Conservation (phyloP, 2,888 invertebrate genomes). For the Galerucella pusilla region DNA sequence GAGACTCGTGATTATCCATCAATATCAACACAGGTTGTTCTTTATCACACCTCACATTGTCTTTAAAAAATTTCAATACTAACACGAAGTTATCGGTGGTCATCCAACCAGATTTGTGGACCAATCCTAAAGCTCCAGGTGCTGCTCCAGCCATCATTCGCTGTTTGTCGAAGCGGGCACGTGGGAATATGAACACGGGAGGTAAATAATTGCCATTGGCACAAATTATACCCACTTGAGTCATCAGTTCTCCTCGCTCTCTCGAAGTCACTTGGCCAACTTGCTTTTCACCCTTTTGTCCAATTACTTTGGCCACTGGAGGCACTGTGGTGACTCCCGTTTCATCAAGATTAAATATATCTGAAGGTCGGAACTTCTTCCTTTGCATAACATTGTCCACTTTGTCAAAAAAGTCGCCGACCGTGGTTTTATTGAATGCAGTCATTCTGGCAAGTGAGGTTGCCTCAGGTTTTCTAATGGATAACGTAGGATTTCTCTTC, state of each 20-base stretch:
- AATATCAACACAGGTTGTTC: slow-evolving; percentile 10
- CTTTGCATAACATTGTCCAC: neutral
- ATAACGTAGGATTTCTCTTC: slow-evolving; percentile 18
- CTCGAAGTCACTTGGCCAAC: slow-evolving; percentile 29
- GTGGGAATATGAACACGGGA: slow-evolving; percentile 8
- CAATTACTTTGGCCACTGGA: slow-evolving; percentile 1
- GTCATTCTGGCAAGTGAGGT: slow-evolving; percentile 11
- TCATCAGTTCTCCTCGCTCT: slow-evolving; percentile 12
- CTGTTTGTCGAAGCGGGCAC: neutral
- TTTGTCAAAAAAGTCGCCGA: slow-evolving; percentile 9
- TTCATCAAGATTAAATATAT: neutral
- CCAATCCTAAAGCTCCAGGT: slow-evolving; percentile 36
- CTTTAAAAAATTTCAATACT: slow-evolving; percentile 48
- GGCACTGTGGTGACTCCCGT: neutral
- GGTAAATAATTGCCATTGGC: neutral
- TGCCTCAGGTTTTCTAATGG: slow-evolving; percentile 25
- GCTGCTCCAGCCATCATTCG: slow-evolving; percentile 11
- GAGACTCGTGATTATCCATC: slow-evolving; percentile 47
- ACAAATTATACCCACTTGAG: slow-evolving; percentile 18
- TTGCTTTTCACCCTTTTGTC: slow-evolving; percentile 28
- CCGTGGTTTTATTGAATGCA: slow-evolving; percentile 17
- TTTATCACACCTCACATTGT: slow-evolving; percentile 41
- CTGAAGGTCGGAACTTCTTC: neutral
- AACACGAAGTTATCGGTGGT: slow-evolving; percentile 46
- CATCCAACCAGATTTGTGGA: slow-evolving; percentile 51